Evolutionary conservation across 2,888 invertebrate species (phyloP).

Genomic region (Drosophila stalkeri): DNA sequence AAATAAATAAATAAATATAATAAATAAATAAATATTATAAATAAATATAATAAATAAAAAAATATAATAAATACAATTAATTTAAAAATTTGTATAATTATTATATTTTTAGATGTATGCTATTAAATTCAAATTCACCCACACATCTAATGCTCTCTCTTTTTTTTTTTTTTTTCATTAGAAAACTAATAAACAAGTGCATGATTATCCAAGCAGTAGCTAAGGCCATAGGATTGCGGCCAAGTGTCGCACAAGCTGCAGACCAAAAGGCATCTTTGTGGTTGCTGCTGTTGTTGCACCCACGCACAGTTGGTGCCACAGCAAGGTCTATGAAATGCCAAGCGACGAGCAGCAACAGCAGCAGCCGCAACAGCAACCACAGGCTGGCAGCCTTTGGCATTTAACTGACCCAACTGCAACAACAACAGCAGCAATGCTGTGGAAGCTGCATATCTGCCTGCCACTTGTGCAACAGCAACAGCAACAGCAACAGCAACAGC

Average conservation of each 20-base stretch:
- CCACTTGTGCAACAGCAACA: slow-evolving; percentile 65
- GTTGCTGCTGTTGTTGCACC: slow-evolving; percentile 42
- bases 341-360: slow-evolving; percentile 27
- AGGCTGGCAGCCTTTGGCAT: slow-evolving; percentile 59
- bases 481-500: slow-evolving; percentile 33
- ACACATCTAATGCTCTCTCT: neutral
- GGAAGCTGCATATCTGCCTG: slow-evolving; percentile 56
- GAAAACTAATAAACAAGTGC: slow-evolving; percentile 45
- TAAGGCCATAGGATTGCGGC: slow-evolving; percentile 16
- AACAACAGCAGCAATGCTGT: slow-evolving; percentile 44
- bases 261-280: slow-evolving; percentile 25
- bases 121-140: no score
- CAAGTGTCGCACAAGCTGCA: slow-evolving; percentile 44
- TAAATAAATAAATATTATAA: no score
- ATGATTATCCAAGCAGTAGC: slow-evolving; percentile 36
- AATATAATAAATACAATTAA: no score
- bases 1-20: no score
- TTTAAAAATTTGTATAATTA: no score
- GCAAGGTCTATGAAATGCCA: slow-evolving; percentile 47
- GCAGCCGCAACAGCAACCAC: slow-evolving; percentile 39
- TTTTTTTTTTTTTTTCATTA: neutral
- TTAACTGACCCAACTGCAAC: slow-evolving; percentile 67
- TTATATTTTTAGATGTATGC: no score
- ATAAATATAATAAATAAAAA: no score
- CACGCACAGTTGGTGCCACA: slow-evolving; percentile 37